Evolutionary conservation across 2,888 invertebrate species (phyloP).

Genomic region (Ennomos quercinarius): DNA sequence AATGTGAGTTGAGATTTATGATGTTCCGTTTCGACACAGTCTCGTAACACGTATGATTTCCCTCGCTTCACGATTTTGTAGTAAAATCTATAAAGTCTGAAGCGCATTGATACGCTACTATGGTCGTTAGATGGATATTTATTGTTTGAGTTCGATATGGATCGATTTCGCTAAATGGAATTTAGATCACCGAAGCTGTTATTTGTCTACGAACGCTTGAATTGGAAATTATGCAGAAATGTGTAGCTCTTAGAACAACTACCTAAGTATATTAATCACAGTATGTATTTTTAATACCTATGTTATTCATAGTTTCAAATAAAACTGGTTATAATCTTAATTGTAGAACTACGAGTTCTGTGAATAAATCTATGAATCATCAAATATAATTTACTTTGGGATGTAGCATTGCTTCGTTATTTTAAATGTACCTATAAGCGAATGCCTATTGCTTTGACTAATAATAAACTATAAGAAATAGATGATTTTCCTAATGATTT

Average conservation of each 20-base stretch:
- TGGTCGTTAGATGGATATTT: slow-evolving; percentile 5
- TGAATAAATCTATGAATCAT: too few relatives aligned
- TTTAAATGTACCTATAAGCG: too few relatives aligned
- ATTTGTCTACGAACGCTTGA: too few relatives aligned
- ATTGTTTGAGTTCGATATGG: slow-evolving; percentile 4
- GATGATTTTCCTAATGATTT: neutral
- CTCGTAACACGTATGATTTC: slow-evolving; percentile 30
- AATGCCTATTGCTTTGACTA: too few relatives aligned
- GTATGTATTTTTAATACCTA: neutral
- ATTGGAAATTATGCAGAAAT: too few relatives aligned
- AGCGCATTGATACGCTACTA: slow-evolving; percentile 13
- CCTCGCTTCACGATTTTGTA: slow-evolving; percentile 15
- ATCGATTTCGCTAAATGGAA: slow-evolving; percentile 17
- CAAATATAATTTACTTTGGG: too few relatives aligned
- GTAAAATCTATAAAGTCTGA: slow-evolving; percentile 8
- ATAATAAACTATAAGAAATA: neutral
- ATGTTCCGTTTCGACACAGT: slow-evolving; percentile 29
- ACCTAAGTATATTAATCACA: too few relatives aligned
- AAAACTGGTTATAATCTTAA: slow-evolving; percentile 1
- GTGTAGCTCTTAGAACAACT: too few relatives aligned
- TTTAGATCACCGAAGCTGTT: slow-evolving; percentile 1
- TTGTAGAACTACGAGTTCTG: neutral
- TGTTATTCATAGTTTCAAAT: neutral
- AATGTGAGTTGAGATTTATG: slow-evolving; percentile 30
- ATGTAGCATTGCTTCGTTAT: too few relatives aligned